A percentile compares a stretch with the other conserved stretches of the same genome.
Evolutionary conservation across 2,888 invertebrate species (phyloP).

Genomic region (Acutogordius australiensis): DNA sequence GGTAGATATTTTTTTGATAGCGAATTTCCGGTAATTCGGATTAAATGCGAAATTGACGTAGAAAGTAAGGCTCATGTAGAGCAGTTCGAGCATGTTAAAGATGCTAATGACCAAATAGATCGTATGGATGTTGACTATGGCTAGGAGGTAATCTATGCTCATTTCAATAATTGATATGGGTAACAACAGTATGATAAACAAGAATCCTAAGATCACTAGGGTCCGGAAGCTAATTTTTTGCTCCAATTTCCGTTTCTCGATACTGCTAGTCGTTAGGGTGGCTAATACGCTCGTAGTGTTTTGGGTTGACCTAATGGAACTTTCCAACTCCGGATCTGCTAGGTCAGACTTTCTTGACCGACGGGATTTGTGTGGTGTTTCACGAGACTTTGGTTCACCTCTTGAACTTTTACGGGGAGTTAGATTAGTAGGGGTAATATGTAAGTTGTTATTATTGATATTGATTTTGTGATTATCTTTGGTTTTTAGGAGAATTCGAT

Average conservation of each 20-base stretch:
- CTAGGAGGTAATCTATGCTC: neutral
- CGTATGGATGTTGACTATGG: neutral
- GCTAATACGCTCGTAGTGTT: no score
- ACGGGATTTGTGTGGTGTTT: no score
- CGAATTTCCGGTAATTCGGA: neutral
- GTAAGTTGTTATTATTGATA: no score
- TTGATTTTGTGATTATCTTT: no score
- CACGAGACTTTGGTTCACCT: no score
- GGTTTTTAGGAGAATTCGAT: no score
- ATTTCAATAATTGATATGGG: neutral
- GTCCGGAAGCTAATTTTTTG: neutral
- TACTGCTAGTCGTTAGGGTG: no score
- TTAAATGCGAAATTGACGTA: constrained; percentile 2
- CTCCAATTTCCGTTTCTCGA: neutral
- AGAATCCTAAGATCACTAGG: neutral
- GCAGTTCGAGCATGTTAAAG: neutral
- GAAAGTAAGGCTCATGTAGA: constrained; percentile 7
- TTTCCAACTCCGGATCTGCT: no score
- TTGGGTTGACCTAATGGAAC: no score
- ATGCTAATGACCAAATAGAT: neutral
- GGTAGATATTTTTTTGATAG: neutral
- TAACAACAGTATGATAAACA: neutral
- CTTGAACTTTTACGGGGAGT: no score
- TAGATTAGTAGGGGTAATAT: no score
- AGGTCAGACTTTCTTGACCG: no score